phyloP scores from a whole-genome alignment of 2,113 vertebrate genomes.

The Sakesphorus luctuosus region DNA sequence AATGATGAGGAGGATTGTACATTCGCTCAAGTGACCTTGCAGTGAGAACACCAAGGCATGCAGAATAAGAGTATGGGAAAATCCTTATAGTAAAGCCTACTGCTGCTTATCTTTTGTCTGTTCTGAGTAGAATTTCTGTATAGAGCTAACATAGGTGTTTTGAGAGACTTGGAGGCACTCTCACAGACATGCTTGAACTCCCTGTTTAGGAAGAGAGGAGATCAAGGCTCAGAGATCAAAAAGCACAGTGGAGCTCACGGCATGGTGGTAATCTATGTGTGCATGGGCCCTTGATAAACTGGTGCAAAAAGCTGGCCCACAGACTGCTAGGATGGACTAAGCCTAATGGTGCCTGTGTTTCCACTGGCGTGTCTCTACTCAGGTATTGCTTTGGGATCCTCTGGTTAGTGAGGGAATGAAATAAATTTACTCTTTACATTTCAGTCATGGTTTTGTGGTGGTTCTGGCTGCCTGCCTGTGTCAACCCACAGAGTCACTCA shows the following conservation, averaged over 20 bases:
- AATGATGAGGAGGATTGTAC: not conserved
- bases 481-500: not conserved
- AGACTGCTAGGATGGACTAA: not conserved
- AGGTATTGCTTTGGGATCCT: not conserved
- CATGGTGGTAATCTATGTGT: rapidly evolving
- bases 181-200: not conserved
- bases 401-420: not conserved
- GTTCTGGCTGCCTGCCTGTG: not conserved
- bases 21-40: not conserved
- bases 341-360: not conserved
- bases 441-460: not conserved
- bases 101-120: not conserved
- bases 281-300: not conserved
- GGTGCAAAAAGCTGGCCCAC: not conserved
- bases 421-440: not conserved
- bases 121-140: not conserved
- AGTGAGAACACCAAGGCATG: not conserved
- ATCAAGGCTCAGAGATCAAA: not conserved
- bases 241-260: not conserved
- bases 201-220: not conserved
- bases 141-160: not conserved
- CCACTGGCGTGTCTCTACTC: not conserved
- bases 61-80: not conserved
- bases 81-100: not conserved
- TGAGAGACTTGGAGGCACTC: not conserved